Base-by-base conservation (phyloP, 53 echinoderm and acorn worm species). In the Stichopus horrens region DNA sequence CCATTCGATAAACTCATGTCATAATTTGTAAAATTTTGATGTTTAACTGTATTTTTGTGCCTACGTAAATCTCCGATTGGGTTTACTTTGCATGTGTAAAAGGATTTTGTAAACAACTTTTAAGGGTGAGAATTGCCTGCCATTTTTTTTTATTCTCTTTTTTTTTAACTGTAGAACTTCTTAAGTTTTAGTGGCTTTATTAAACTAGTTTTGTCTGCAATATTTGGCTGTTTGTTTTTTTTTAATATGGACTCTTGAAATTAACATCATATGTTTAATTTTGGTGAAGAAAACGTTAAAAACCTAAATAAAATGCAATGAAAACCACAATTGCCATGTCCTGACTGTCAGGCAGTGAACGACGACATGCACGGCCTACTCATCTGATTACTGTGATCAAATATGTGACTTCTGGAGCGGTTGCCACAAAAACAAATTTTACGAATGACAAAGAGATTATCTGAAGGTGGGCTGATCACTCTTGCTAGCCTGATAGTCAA, bases 1-100 rank as follows among this genome's bases (percentile, higher is more conserved):
- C 37, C 37, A n/a, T 52, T 79, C 53, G 79, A 52, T 55, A 53
- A 79, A n/a, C 54, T 37, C 37, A 55, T 79, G 79, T 79, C 79
- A 55, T 79, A 79, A 79, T 81, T 81, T 81, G 56, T 56, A 55
- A 56, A 56, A 56, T 81, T 55, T 81, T 81, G 81, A 81, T 81
- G 56, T 55, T 81, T 81, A 56, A 81, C 21, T 57, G 81, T 81
- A 81, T 81, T 56, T 54, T 81, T 81, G 81, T 81, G 81, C 81
- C 81, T 81, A 81, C 10, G 57, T 58, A 81, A 81, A 81, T 55
- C 81, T 79, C 52, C 57, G 9, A 81, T 11, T 81, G 58, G 22
- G 16, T 81, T 81, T 81, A 81, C 81, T 81, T 81, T 81, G 81
- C 81, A 81, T 81, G 81, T 58, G 54, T 37, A 81, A 81, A 21